Evolutionary conservation across 2,888 invertebrate genomes (phyloP).

Genomic region (Caenorhabditis uteleia): DNA sequence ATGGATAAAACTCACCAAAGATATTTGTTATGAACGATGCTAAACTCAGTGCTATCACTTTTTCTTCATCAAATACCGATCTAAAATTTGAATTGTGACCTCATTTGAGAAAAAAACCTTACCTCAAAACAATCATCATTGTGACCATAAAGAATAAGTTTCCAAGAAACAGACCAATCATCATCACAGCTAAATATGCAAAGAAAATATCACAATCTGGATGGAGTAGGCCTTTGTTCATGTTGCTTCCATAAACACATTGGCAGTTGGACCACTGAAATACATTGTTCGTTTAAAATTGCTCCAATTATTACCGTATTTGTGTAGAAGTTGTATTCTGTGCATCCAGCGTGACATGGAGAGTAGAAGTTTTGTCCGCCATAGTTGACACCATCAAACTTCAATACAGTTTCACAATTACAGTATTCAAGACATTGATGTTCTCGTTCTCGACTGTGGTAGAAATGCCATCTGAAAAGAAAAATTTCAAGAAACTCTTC

Average conservation of each 20-base stretch:
- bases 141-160: constrained; percentile 64
- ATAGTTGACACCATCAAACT: constrained; percentile 76
- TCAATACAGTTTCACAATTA: constrained; percentile 41
- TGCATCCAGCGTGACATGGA: constrained; percentile 81
- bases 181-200: constrained; percentile 55
- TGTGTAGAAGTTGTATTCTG: constrained; percentile 28
- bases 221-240: constrained; percentile 44
- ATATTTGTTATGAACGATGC: constrained; percentile 59
- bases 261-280: constrained; percentile 50
- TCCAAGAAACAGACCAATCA: constrained; percentile 61
- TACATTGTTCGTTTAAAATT: no score
- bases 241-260: constrained; percentile 34
- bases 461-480: constrained; percentile 31
- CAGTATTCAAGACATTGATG: constrained; percentile 34
- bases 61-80: constrained; percentile 58
- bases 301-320: constrained; percentile 31
- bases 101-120: background rate
- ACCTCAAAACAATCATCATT: constrained; percentile 63
- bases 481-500: background rate
- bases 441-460: constrained; percentile 13
- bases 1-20: constrained; percentile 26
- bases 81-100: constrained; percentile 28
- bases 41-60: constrained; percentile 58
- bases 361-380: constrained; percentile 77
- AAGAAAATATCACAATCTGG: constrained; percentile 42